A percentile compares a stretch with the other conserved stretches of the same genome.
These are phyloP conservation scores for Ochropleura leucogaster DNA, from an alignment of 2,888 invertebrate genomes.

Conservation along the genomic window DNA sequence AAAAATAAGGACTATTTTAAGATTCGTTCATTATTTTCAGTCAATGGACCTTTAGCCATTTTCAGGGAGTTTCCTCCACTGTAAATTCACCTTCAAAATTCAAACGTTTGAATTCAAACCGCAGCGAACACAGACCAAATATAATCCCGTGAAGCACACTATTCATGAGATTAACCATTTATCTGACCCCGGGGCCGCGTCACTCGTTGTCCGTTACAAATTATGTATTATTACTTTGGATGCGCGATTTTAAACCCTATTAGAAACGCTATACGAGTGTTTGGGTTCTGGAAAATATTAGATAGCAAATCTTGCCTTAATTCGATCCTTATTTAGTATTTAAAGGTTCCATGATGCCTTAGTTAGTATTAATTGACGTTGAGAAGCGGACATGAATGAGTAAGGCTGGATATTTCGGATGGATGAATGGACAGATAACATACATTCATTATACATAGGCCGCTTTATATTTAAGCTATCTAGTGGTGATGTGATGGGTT, in stretches of 20 bases:
- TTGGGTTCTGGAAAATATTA: conserved; percentile 34
- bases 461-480: conserved; percentile 32
- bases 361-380: conserved; percentile 61
- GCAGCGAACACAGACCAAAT: conserved; percentile 54
- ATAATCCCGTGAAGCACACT: conserved; percentile 61
- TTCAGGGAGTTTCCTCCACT: neutral
- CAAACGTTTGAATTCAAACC: conserved; percentile 54
- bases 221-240: conserved; percentile 59
- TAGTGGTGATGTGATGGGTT: conserved; percentile 24
- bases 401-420: neutral
- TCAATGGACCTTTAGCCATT: neutral
- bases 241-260: conserved; percentile 41
- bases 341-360: conserved; percentile 60
- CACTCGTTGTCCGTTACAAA: conserved; percentile 63
- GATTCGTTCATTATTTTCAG: too few species aligned
- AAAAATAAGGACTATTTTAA: neutral
- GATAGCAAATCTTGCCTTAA: conserved; percentile 49
- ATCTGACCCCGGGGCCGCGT: conserved; percentile 63
- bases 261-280: conserved; percentile 6
- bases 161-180: conserved; percentile 72
- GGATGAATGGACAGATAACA: conserved; percentile 55
- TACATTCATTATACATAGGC: conserved; percentile 18
- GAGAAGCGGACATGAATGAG: conserved; percentile 35
- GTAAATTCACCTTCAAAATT: conserved; percentile 6
- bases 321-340: conserved; percentile 65